Evolutionary conservation across 1,140 invertebrate genomes (phyloP), one percentile per base, ranked within the genome.

Genomic region (Aplysia californica): DNA sequence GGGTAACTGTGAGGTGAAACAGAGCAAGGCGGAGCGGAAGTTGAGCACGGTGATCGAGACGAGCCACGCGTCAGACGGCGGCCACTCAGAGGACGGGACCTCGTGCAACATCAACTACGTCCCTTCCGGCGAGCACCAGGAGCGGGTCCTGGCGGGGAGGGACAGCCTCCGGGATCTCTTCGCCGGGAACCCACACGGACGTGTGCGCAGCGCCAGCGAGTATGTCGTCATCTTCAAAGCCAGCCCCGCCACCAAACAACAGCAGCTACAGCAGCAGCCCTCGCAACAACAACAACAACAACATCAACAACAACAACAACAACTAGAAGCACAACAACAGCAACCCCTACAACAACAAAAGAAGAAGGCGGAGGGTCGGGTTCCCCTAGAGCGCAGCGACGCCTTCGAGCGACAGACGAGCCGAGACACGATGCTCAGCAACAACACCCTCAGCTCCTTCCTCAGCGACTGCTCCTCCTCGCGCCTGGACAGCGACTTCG

Each of bases 1-100:
- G 44, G 44, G 44, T 50, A 50, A 10, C 10, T 50, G n/a, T n/a
- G 44, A n/a, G 31, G 23, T 33, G 18, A 33, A 33, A 29, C n/a
- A n/a, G n/a, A n/a, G n/a, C 33, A 41, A 77, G 36, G 68, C 59
- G 26, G 79, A 83, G 61, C 71, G 80, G 65, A 83, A 81, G 66
- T 67, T 82, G 4, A 83, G 83, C 70, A 79, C 77, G 36, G 82
- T 84, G 1, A 79, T 75, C 0, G 81, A 84, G 55, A 78, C 75
- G 4, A 79, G 72, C 39, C 75, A 77, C 26, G 41, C 70, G 29
- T 77, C 74, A n/a, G n/a, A 31, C 6, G 29, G 29, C 18, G 38
- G 21, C 33, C 50, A 50, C 58, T 58, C 44, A 15, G 44, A 50
- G n/a, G 10, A 15, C 10, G 10, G 58, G 58, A 61, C 58, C 6